Base-by-base conservation (phyloP, 23 tunicate genomes). In the Diplosoma virens region DNA sequence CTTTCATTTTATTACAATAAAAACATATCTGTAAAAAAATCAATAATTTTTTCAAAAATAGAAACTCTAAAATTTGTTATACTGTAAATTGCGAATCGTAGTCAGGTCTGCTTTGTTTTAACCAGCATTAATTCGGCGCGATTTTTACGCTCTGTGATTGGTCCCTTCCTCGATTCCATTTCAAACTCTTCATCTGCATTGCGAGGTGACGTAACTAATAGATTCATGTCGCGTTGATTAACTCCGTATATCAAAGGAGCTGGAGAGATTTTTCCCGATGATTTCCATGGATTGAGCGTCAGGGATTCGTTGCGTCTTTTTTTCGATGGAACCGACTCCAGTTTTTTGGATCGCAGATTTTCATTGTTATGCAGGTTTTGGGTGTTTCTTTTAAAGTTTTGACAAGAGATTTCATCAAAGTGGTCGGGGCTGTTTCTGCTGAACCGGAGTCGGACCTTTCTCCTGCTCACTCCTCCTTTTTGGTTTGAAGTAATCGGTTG, bases 151-250 rank as follows among this genome's bases (percentile, higher is more conserved):
- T 67, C 74, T 2, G 26, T 25, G 14, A 72, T 59, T 32, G 95
- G 83, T 6, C 87, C 90, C 25, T 79, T 73, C 58, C 97, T 73
- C 0, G 81, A 67, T 65, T 90, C 97, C 97, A 90, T 90, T 67
- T 90, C 90, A 33, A 90, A 90, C 33, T 84, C 90, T 74, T 90
- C 97, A 23, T 78, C 90, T 32, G 85, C 90, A 52, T 67, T 59
- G 0, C 97, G 59, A 2, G 85, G 78, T 50, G 80, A 53, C 20
- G 95, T 89, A 31, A 82, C 50, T 66, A 89, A 21, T 33, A 84
- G 35, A 29, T 34, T 53, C 11, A 66, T 75, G 37, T 87, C 94
- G 1, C 81, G 37, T 23, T 47, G 52, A 6, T 87, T 27, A 1
- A 87, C 66, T 27, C 94, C 94, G 33, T 60, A 65, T 1, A 82